Base-by-base conservation (phyloP, 2,888 invertebrate species). In the Andrena fulva region DNA sequence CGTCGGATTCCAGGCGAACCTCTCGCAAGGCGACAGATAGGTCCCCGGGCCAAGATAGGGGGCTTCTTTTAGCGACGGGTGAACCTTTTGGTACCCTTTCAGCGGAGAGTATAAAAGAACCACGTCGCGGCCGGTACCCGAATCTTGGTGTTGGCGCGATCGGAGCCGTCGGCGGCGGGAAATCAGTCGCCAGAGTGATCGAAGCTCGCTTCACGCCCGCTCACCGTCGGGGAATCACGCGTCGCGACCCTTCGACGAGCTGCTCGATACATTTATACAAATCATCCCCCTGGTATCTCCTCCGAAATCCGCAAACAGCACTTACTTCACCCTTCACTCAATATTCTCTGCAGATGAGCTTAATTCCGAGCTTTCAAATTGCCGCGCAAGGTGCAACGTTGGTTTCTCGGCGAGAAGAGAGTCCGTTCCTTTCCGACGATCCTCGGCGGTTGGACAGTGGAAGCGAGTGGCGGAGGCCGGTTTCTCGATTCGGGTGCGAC, bases 141-240 rank as follows among this genome's bases (percentile, higher is more conserved):
- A 64, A n/a, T 10, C 56, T 33, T 20, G 1, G 35, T 35, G 24
- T 0, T 6, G 3, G 16, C 7, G n/a, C 6, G 24, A 27, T 4
- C 24, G n/a, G 10, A 59, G 48, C 67, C 74, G 74, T 70, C 76
- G 63, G 60, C 60, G 31, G 62, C 60, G 29, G 56, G 64, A 72
- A 63, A 75, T 73, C 76, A 54, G 68, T 60, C 35, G 31, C 60
- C 54, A 77, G 77, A 70, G 80, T 71, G 62, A 73, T 71, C 54
- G 80, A 52, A 70, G 60, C 76, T 62, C 80, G 68, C 75, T 74
- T 84, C 82, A 2, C 52, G 5, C 64, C 59, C 72, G 66, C 66
- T 78, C 83, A 60, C 87, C 87, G 87, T 86, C 88, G 88, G 87
- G 74, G 68, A 12, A 12, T 52, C 35, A 31, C 35, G 67, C 35